Evolutionary conservation across 2,888 invertebrate genomes (phyloP).

Genomic region (Troides aeacus): DNA sequence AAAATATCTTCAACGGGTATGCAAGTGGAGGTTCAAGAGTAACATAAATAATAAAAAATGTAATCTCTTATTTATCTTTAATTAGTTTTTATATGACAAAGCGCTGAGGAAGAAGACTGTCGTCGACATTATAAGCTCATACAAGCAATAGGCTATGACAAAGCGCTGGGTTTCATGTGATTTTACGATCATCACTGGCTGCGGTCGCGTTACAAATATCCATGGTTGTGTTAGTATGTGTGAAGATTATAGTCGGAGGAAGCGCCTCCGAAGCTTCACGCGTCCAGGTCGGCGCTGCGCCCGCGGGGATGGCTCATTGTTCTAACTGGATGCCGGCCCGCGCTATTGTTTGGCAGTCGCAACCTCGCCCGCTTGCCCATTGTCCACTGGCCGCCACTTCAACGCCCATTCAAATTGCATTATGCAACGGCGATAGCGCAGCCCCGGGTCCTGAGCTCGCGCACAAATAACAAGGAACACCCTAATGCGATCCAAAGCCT

Average conservation of each 20-base stretch:
- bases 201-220: no score
- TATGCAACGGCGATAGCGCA: conserved; percentile 5
- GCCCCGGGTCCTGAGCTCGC: conserved; percentile 2
- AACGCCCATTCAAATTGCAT: conserved; percentile 17
- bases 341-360: conserved; percentile 14
- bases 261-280: conserved; percentile 1
- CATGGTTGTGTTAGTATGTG: no score
- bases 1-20: no score
- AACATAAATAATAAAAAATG: no score
- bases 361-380: conserved; percentile 1
- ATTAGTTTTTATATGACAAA: no score
- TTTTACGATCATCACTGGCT: no score
- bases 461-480: conserved; percentile 13
- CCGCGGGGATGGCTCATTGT: conserved; percentile 23
- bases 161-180: no score
- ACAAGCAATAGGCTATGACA: no score
- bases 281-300: conserved; percentile 4
- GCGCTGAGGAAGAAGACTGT: no score
- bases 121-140: no score
- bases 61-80: no score
- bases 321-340: not conserved
- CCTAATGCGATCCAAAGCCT: not conserved
- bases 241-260: not conserved
- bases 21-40: no score
- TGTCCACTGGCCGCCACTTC: not conserved